Evolutionary conservation across 2,113 vertebrate genomes (phyloP), one percentile per base, ranked within the genome.

Genomic region (Microcebus jonahi): DNA sequence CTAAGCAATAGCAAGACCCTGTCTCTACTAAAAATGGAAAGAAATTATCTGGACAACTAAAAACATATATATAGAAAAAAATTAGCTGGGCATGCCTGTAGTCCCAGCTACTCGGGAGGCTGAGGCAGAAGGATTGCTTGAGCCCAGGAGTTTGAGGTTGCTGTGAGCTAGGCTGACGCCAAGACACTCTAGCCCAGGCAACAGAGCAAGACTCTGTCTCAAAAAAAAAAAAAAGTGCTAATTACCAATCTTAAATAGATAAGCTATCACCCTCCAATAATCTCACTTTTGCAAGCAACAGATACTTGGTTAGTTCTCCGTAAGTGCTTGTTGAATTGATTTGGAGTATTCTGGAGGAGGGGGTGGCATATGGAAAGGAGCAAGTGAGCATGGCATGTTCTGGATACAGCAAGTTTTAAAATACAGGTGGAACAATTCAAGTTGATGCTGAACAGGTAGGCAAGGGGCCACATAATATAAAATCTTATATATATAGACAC

Each of bases 391-490:
- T 45, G 29, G 8, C 17, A 31, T 90, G 14, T 73, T 84, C 48
- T 53, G 82, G 14, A 34, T 29, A 85, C 4, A 70, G 14, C 4
- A 76, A 86, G 83, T 83, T 86, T 83, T 75, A 89, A 94, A 94
- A 87, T 63, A 89, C 18, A 89, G 23, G 48, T 80, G 10, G 76
- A 79, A 45, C 55, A 71, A 67, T 95, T 59, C 90, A 91, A 91
- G 20, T 70, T 80, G 93, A 79, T 68, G n/a, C 48, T 89, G 65
- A 75, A 93, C 59, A 90, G 21, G 21, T 82, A 71, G 48, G 42
- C n/a, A 80, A 94, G 68, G 79, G 53, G 73, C 81, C 23, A 48
- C 6, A 21, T 68, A n/a, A 80, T 90, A 65, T 27, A 88, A 95
- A 94, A 53, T 75, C 57, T 90, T 75, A 83, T 18, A 50, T 80